Percentiles rank a stretch among this genome's conserved stretches.
These are phyloP conservation scores for Caranx ignobilis DNA, from an alignment of 2,113 vertebrate species.

Conservation along the genomic window DNA sequence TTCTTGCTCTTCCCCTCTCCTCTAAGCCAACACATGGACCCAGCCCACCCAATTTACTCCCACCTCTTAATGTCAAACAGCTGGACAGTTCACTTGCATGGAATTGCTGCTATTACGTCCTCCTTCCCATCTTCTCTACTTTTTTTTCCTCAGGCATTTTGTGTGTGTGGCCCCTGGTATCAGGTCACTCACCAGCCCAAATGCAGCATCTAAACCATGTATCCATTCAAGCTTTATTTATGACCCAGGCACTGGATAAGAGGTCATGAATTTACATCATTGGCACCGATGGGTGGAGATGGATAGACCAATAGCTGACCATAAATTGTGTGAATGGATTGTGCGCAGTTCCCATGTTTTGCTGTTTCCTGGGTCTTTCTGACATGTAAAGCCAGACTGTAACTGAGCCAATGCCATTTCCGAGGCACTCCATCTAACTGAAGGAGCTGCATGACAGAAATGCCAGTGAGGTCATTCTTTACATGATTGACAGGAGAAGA, in stretches of 20 bases:
- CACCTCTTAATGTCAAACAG: conserved; percentile 78
- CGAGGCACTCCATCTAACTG: conserved; percentile 58
- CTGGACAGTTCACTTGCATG: conserved; percentile 57
- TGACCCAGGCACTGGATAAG: conserved; percentile 1
- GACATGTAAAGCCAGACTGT: conserved; percentile 28
- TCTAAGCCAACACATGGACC: conserved; percentile 42
- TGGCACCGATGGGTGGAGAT: conserved; percentile 55
- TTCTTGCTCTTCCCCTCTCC: conserved; percentile 46
- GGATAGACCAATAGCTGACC: conserved; percentile 41
- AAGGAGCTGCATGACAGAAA: conserved; percentile 55
- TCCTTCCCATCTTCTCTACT: conserved; percentile 16
- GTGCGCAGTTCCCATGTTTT: background rate
- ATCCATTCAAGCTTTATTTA: conserved; percentile 47
- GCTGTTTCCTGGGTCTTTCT: background rate
- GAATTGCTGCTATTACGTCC: conserved; percentile 40
- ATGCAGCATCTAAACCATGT: background rate
- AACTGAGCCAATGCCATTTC: conserved; percentile 52
- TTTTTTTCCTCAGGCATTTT: conserved; percentile 30
- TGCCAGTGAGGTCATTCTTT: conserved; percentile 50
- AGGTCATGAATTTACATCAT: conserved; percentile 51
- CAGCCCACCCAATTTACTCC: conserved; percentile 63
- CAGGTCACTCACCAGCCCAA: conserved; percentile 10
- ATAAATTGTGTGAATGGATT: conserved; percentile 61
- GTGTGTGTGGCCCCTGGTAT: conserved; percentile 46
- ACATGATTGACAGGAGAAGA: conserved; percentile 58